Percentiles rank a stretch among this genome's conserved stretches.
phyloP scores from a whole-genome alignment of 2,888 invertebrate species.

The Hydrotaea diabolus region DNA sequence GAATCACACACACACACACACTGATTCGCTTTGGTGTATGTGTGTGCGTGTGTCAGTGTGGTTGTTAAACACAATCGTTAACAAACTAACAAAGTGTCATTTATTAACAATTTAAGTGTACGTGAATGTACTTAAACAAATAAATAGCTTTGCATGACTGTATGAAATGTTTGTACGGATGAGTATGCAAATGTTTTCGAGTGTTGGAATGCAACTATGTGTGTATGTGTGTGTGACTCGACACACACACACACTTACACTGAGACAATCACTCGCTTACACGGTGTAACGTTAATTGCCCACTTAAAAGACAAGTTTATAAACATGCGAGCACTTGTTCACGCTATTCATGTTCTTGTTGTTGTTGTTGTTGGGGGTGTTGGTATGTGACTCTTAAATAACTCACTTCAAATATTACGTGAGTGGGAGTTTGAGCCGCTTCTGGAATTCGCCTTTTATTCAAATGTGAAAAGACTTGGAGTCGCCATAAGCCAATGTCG shows the following conservation, averaged over 20 bases:
- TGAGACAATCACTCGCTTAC: too few relatives aligned
- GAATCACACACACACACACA: too few relatives aligned
- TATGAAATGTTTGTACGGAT: too few relatives aligned
- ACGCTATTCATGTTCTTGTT: background rate
- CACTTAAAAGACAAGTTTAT: constrained; percentile 69
- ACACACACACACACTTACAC: too few relatives aligned
- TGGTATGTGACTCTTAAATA: constrained; percentile 59
- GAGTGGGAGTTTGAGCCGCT: constrained; percentile 23
- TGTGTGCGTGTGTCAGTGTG: background rate
- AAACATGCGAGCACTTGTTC: constrained; percentile 41
- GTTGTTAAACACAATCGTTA: constrained; percentile 61
- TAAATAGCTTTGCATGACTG: constrained; percentile 13
- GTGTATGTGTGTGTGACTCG: too few relatives aligned
- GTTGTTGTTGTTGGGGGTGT: background rate
- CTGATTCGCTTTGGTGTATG: too few relatives aligned
- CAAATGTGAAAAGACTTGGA: background rate
- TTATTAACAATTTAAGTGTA: constrained; percentile 57
- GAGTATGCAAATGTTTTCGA: background rate
- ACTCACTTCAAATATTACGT: constrained; percentile 47
- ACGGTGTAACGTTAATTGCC: constrained; percentile 66
- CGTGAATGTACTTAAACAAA: constrained; percentile 28
- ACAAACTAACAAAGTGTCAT: constrained; percentile 62
- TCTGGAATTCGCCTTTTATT: background rate
- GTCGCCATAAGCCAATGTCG: too few relatives aligned
- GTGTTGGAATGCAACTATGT: constrained; percentile 28